Evolutionary conservation across 1,140 invertebrate species (phyloP).

Genomic region (Sarcophaga peregrina): DNA sequence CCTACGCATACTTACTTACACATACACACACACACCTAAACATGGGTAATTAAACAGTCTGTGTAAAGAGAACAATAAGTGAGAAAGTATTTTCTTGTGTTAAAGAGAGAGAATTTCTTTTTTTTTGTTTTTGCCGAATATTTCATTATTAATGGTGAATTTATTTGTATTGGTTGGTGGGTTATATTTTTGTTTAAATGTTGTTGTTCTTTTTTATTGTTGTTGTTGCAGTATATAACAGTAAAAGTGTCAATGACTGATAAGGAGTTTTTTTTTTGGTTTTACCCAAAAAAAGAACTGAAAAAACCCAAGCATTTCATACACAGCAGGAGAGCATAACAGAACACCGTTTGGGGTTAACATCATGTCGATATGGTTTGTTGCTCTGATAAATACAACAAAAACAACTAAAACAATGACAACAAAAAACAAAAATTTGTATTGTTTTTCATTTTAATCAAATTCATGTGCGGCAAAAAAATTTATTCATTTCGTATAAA

Average conservation of each 20-base stretch:
- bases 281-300: neutral
- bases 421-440: neutral
- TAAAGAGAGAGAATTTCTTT: neutral
- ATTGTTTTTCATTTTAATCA: conserved; percentile 4
- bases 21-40: neutral
- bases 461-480: neutral
- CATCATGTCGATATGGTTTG: conserved; percentile 17
- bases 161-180: neutral
- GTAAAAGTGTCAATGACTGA: conserved; percentile 33
- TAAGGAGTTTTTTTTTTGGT: conserved; percentile 21
- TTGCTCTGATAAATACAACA: neutral
- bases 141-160: neutral
- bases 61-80: neutral
- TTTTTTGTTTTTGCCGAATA: neutral
- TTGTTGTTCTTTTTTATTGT: too few species aligned
- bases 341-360: neutral
- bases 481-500: too few species aligned
- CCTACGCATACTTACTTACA: neutral
- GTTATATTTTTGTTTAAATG: too few species aligned
- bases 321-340: neutral
- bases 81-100: conserved; percentile 9
- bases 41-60: neutral
- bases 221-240: conserved; percentile 9
- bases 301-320: neutral
- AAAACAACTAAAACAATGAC: neutral